phyloP scores from a whole-genome alignment of 2,888 invertebrate genomes.

The Calliopum simillimum region DNA sequence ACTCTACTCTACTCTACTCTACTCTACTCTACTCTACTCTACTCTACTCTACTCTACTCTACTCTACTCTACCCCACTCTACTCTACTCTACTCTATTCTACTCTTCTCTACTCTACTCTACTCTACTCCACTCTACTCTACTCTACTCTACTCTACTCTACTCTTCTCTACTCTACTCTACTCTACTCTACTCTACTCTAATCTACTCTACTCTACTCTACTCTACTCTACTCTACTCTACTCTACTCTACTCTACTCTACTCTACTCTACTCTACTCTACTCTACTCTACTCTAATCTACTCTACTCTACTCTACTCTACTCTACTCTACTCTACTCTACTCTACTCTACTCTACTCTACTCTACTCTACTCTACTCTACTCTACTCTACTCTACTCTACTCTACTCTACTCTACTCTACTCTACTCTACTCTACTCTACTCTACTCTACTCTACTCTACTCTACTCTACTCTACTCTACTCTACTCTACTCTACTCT shows the following conservation, averaged over 20 bases:
- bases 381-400: no score
- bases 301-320: no score
- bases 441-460: no score
- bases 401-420: no score
- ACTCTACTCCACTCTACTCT: constrained; percentile 22
- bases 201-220: no score
- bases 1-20: constrained; percentile 27
- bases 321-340: constrained; percentile 20
- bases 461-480: no score
- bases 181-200: no score
- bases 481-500: no score
- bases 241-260: constrained; percentile 35
- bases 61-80: constrained; percentile 26
- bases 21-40: constrained; percentile 22
- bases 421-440: no score
- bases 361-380: no score
- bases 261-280: constrained; percentile 35
- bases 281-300: no score
- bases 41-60: constrained; percentile 29
- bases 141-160: constrained; percentile 24
- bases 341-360: constrained; percentile 19
- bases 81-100: constrained; percentile 22
- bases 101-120: constrained; percentile 24
- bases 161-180: constrained; percentile 26
- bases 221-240: constrained; percentile 32